Conservation (phyloP, 2,888 invertebrate species). For the Dryobota labecula region DNA sequence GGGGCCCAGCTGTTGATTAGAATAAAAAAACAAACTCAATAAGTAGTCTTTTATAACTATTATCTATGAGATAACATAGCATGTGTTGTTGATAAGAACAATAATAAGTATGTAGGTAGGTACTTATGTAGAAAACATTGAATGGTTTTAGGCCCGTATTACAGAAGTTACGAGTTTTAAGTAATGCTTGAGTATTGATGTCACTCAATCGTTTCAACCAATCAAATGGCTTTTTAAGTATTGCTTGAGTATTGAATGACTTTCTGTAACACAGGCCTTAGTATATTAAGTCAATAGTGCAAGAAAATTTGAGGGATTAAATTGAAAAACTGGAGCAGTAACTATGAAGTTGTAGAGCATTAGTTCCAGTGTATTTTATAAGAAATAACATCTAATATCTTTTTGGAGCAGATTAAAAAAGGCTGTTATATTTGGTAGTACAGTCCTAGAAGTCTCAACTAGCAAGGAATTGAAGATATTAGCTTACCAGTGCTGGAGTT, state of each 20-base stretch:
- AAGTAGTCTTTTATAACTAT: background rate
- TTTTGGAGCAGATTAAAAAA: background rate
- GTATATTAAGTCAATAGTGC: background rate
- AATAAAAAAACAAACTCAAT: background rate
- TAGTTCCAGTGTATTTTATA: background rate
- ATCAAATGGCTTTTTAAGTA: too few relatives aligned
- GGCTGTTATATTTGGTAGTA: background rate
- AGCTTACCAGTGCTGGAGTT: conserved; percentile 89
- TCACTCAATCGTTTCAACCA: too few relatives aligned
- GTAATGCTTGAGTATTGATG: too few relatives aligned
- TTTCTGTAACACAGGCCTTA: too few relatives aligned
- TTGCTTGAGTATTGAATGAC: too few relatives aligned
- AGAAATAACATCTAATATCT: background rate
- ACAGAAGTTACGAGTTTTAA: too few relatives aligned
- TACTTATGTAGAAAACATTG: background rate
- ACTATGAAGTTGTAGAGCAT: background rate
- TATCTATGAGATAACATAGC: conserved; percentile 28
- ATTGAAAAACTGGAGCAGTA: background rate
- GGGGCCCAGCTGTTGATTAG: conserved; percentile 78
- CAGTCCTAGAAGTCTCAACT: background rate
- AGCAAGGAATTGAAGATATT: background rate
- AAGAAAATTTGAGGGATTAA: background rate
- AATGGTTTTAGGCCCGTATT: too few relatives aligned
- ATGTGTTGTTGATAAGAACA: conserved; percentile 36
- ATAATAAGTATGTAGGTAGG: conserved; percentile 7